Evolutionary conservation across 1,140 invertebrate species (phyloP), one percentile per base, ranked within the genome.

Genomic region (Ceratoteleas bidentatus): DNA sequence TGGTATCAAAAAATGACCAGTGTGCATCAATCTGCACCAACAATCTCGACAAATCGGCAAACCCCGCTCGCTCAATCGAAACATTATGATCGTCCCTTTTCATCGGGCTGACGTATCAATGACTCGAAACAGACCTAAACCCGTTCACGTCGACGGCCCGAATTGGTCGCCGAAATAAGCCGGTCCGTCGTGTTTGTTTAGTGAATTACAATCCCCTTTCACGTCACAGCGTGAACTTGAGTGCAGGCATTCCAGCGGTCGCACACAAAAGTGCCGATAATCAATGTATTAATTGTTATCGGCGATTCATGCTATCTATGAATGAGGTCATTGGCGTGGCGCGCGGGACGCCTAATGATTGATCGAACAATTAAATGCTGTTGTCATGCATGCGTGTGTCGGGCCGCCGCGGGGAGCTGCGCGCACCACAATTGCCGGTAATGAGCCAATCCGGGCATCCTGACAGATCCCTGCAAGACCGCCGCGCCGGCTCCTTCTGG

Each of bases 301-400:
- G 58, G 15, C 66, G 40, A 79, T 58, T 79, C 68, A 72, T 66
- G 38, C 60, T 68, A 68, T 80, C 77, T 74, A 80, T 80, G 58
- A 80, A 80, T 74, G 69, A 64, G 77, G 70, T 80, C 69, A 69
- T 56, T 24, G 38, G 16, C 6, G 60, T n/a, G 33, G 62, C 62
- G 32, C 38, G 40, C 52, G n/a, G 15, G 58, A n/a, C n/a, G 50
- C 69, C 88, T 90, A 90, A 88, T 90, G 88, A 91, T 90, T 87
- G 86, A 91, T 91, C 87, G 89, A 89, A 89, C 87, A 90, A 91
- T 90, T 91, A 91, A 91, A 90, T 83, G 80, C 84, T 85, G 89
- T 88, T 90, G 89, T 90, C 88, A 88, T 89, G 88, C 66, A 85
- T 70, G 58, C 65, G 82, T 85, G 85, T 81, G 85, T 83, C 69